A percentile compares a stretch with the other conserved stretches of the same genome.
These are phyloP conservation scores for Ectemnius lituratus DNA, from an alignment of 2,888 invertebrate species.

Conservation along the genomic window DNA sequence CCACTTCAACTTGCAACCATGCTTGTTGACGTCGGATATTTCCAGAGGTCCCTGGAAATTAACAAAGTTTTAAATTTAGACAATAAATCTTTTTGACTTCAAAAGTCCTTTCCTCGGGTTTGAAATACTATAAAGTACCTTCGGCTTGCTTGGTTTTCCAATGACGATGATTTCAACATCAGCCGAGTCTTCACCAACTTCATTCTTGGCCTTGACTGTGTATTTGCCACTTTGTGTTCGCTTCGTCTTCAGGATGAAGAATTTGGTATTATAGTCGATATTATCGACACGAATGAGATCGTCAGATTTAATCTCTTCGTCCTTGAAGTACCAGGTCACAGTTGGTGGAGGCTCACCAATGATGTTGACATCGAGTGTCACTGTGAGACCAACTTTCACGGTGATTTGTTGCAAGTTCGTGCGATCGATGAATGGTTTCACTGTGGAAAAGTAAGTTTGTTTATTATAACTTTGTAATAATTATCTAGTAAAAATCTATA, in stretches of 20 bases:
- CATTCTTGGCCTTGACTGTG: constrained; percentile 92
- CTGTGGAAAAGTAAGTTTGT: constrained; percentile 77
- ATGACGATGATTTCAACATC: constrained; percentile 93
- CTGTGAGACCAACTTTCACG: constrained; percentile 93
- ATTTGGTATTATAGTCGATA: constrained; percentile 94
- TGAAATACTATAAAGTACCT: constrained; percentile 68
- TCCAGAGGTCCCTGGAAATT: constrained; percentile 87
- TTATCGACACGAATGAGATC: constrained; percentile 87
- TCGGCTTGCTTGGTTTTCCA: constrained; percentile 87
- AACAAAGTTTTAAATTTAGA: neutral
- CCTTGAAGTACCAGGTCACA: constrained; percentile 93
- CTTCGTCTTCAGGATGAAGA: constrained; percentile 90
- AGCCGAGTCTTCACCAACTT: constrained; percentile 94
- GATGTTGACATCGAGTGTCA: constrained; percentile 92
- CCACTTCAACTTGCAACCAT: constrained; percentile 94
- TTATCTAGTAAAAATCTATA: neutral
- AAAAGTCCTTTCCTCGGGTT: neutral
- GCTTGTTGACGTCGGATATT: constrained; percentile 93
- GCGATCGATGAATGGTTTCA: constrained; percentile 96
- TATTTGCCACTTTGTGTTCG: constrained; percentile 92
- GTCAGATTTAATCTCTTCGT: constrained; percentile 81
- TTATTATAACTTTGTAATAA: no score
- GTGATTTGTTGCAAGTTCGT: constrained; percentile 90
- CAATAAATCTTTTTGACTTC: neutral
- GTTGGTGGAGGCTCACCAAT: constrained; percentile 96